phyloP scores from a whole-genome alignment of 2,888 invertebrate species.

The Margaritifera margaritifera region DNA sequence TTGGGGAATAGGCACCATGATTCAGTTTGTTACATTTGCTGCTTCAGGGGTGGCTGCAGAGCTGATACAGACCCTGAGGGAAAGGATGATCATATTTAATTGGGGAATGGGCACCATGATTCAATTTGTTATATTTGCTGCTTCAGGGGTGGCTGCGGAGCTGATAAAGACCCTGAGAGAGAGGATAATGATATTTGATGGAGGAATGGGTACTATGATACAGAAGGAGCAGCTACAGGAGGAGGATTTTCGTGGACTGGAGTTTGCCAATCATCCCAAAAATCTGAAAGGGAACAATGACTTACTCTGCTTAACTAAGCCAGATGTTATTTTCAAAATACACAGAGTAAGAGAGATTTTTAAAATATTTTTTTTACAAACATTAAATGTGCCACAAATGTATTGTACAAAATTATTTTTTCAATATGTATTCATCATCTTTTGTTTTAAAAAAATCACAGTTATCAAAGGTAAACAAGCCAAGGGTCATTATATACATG shows the following conservation, averaged over 20 bases:
- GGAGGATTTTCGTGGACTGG: constrained; percentile 74
- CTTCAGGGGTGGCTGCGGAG: constrained; percentile 36
- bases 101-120: constrained; percentile 79
- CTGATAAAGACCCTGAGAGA: constrained; percentile 55
- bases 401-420: background rate
- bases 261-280: constrained; percentile 73
- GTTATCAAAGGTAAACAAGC: too few relatives aligned
- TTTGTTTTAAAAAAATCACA: too few relatives aligned
- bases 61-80: constrained; percentile 42
- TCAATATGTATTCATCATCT: background rate
- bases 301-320: constrained; percentile 75
- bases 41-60: constrained; percentile 7
- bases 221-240: constrained; percentile 75
- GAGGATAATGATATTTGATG: constrained; percentile 76
- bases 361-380: background rate
- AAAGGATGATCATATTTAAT: constrained; percentile 75
- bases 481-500: too few relatives aligned
- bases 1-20: constrained; percentile 79
- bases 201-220: constrained; percentile 80
- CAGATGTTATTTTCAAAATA: constrained; percentile 75
- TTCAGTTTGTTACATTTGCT: too few relatives aligned
- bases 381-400: background rate
- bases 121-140: constrained; percentile 49
- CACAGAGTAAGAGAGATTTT: constrained; percentile 61
- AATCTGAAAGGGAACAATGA: constrained; percentile 78